These are phyloP conservation scores for Corythornis cristatus DNA, from an alignment of 2,113 vertebrate genomes.

Conservation along the genomic window DNA sequence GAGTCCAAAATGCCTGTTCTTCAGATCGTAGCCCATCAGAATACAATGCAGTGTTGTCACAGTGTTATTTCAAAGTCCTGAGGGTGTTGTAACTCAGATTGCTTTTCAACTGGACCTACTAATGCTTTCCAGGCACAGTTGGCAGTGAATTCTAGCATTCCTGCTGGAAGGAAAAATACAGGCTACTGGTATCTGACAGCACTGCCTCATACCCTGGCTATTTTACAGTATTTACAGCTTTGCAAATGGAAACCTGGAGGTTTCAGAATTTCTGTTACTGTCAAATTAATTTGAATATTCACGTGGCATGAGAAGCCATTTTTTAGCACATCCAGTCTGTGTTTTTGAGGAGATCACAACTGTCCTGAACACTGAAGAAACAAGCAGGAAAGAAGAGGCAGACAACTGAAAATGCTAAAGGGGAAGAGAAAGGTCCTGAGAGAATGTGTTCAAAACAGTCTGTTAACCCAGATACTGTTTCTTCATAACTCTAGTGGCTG, in stretches of 20 bases:
- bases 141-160: not conserved
- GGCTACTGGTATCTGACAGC: not conserved
- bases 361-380: not conserved
- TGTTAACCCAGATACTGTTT: conserved; percentile 48
- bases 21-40: not conserved
- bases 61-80: not conserved
- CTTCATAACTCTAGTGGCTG: conserved; percentile 4
- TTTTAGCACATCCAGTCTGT: not conserved
- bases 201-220: not conserved
- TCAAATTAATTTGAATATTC: not conserved
- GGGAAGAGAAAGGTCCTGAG: not conserved
- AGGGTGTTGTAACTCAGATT: not conserved
- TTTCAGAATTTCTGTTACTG: not conserved
- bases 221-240: not conserved
- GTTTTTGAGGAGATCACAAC: conserved; percentile 6
- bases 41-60: not conserved
- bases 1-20: conserved; percentile 14
- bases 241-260: not conserved
- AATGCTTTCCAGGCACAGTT: conserved; percentile 1
- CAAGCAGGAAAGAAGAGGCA: not conserved
- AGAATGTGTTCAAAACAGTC: conserved; percentile 17
- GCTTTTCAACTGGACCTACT: conserved; percentile 5
- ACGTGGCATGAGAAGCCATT: not conserved
- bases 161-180: conserved; percentile 17
- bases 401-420: not conserved